Evolutionary conservation across 2,888 invertebrate species (phyloP), one percentile per base, ranked within the genome.

Genomic region (Ommatoiulus sabulosus): DNA sequence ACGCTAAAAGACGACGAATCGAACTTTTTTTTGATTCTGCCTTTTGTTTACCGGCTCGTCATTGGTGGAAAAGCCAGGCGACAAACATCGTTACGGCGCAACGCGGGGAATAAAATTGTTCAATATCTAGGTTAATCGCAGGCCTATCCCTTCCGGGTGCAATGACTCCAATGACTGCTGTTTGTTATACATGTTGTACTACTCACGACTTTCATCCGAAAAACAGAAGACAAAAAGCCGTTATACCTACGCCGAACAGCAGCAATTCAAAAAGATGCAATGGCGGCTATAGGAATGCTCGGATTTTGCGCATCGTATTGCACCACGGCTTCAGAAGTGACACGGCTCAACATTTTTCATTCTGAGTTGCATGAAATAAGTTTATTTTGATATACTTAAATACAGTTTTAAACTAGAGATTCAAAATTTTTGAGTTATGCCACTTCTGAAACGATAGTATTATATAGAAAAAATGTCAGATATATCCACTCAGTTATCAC

Each of bases 51-150:
- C 85, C 46, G 44, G n/a, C 44, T 24, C 44, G 85, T 20, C 46
- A 85, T 85, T 85, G 85, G 85, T 85, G 44, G 85, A 85, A 85
- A 24, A 17, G 43, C 44, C 3, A 35, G 35, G 85, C 46, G 85
- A 85, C 85, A 85, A 85, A 85, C 44, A 85, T 46, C 46, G 85
- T 85, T 85, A 44, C 44, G 20, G 72, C 72, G 46, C 43, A 85
- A 85, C n/a, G 48, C 52, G 48, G 24, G 24, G 87, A 87, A 87
- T 87, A 87, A 87, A 87, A 87, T 87, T 87, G 87, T 80, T 87
- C 87, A 87, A 87, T 87, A 87, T 87, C 87, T 87, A 87, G 87
- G 87, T 87, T 87, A 87, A 87, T 87, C 87, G 46, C 48, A 44
- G 80, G 43, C 44, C 63, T 44, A 44, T 87, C 87, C 72, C 88